Conservation (phyloP, 1,140 invertebrate species). For the Manduca sexta region DNA sequence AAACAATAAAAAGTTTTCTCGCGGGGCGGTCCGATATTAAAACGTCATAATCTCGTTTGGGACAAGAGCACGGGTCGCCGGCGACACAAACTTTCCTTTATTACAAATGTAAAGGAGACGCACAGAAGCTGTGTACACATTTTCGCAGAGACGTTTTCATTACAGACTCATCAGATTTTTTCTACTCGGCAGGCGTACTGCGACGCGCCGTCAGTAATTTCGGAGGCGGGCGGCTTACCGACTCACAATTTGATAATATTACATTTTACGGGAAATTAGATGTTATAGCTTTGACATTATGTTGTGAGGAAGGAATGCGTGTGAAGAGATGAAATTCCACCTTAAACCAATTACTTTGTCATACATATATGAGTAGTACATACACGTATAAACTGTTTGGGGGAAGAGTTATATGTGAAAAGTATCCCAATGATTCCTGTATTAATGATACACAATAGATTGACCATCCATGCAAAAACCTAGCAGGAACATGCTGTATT, state of each 20-base stretch:
- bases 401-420: background rate
- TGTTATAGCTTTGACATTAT: slow-evolving; percentile 25
- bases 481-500: background rate
- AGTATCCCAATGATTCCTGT: background rate
- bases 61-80: slow-evolving; percentile 25
- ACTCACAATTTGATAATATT: slow-evolving; percentile 50
- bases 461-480: background rate
- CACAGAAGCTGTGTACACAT: slow-evolving; percentile 35
- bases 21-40: slow-evolving; percentile 49
- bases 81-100: slow-evolving; percentile 45
- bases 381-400: background rate
- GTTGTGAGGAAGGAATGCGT: slow-evolving; percentile 1
- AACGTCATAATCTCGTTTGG: slow-evolving; percentile 54
- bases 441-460: background rate
- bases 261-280: slow-evolving; percentile 36
- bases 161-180: slow-evolving; percentile 39
- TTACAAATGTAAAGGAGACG: slow-evolving; percentile 46
- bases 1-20: slow-evolving; percentile 56
- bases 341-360: slow-evolving; percentile 3
- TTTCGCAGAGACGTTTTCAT: slow-evolving; percentile 51
- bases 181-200: slow-evolving; percentile 40
- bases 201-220: slow-evolving; percentile 32
- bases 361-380: background rate
- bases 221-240: slow-evolving; percentile 13
- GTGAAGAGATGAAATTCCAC: slow-evolving; percentile 10